These are phyloP conservation scores for Nycticryphes semicollaris DNA, from an alignment of 2,113 vertebrate genomes.

Conservation along the genomic window DNA sequence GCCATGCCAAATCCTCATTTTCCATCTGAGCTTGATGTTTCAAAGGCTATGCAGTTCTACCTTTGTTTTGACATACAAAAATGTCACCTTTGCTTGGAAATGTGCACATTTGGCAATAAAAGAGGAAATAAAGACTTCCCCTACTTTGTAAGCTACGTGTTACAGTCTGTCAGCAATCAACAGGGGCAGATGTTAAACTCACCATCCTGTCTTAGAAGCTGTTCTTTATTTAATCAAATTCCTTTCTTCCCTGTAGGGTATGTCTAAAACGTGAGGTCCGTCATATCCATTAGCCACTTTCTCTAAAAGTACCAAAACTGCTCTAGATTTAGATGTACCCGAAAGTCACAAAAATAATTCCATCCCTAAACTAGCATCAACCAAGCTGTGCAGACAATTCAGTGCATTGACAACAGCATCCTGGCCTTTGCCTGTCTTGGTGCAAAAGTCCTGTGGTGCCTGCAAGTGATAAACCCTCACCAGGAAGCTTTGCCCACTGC, in stretches of 20 bases:
- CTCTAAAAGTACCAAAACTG: background rate
- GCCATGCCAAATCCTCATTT: slow-evolving; percentile 52
- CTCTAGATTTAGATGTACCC: background rate
- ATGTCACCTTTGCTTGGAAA: slow-evolving; percentile 26
- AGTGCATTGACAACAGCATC: background rate
- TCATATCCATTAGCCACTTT: background rate
- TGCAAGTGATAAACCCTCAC: background rate
- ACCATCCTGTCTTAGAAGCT: background rate
- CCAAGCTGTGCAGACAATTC: background rate
- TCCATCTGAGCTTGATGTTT: slow-evolving; percentile 45
- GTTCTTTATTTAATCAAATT: background rate
- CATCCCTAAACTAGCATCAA: background rate
- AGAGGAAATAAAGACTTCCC: background rate
- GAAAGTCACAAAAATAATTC: background rate
- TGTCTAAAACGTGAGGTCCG: background rate
- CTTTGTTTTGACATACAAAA: slow-evolving; percentile 49
- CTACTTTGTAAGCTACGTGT: background rate
- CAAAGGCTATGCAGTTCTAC: slow-evolving; percentile 37
- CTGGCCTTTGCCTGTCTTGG: background rate
- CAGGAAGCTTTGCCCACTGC: background rate
- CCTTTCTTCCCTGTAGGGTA: background rate
- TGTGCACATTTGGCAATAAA: background rate
- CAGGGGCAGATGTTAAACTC: slow-evolving; percentile 47
- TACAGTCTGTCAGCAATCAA: slow-evolving; percentile 46
- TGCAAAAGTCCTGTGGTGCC: background rate